These are phyloP conservation scores for Thecophora atra DNA, from an alignment of 2,888 invertebrate species.

Conservation along the genomic window DNA sequence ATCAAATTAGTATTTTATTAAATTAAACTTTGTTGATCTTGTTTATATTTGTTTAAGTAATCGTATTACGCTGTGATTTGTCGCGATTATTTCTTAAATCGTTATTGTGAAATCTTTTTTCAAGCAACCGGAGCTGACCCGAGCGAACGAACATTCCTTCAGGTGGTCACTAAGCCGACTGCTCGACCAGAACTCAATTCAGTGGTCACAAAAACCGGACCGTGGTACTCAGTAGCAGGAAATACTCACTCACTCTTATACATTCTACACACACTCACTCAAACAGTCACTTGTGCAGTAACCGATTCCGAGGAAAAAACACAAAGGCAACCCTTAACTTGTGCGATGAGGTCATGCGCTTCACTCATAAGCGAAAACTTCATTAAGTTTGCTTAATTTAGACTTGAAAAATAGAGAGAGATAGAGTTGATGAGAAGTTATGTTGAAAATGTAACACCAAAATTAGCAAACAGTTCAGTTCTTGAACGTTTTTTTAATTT, in stretches of 20 bases:
- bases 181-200: conserved; percentile 29
- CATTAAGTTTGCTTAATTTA: no score
- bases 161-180: conserved; percentile 57
- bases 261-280: conserved; percentile 18
- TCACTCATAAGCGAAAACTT: conserved; percentile 30
- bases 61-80: neutral
- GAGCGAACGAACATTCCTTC: conserved; percentile 47
- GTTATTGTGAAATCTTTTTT: conserved; percentile 1
- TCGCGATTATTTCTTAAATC: neutral
- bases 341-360: conserved; percentile 58
- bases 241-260: neutral
- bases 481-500: no score
- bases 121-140: neutral
- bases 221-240: neutral
- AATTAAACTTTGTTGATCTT: neutral
- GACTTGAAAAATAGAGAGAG: no score
- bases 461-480: no score
- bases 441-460: no score
- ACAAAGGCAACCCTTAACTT: conserved; percentile 46
- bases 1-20: conserved; percentile 7
- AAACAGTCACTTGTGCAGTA: conserved; percentile 38
- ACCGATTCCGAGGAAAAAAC: neutral
- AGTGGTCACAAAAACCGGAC: conserved; percentile 39
- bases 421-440: no score
- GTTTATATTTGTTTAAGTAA: neutral